These are phyloP conservation scores for Charaxes varanes DNA, from an alignment of 1,140 invertebrate species.

Conservation along the genomic window DNA sequence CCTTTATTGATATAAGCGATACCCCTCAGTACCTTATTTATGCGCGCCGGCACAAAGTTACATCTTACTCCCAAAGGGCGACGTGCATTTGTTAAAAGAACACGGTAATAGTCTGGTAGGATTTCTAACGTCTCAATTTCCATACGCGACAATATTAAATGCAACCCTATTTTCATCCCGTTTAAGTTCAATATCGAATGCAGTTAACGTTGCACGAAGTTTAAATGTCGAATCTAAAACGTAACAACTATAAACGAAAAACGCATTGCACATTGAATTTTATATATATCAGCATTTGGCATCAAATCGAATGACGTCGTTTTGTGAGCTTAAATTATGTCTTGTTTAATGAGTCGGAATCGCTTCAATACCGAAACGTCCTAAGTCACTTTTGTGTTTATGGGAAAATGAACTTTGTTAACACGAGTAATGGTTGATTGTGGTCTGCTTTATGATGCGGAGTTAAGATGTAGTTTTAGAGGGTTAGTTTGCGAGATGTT, in stretches of 20 bases:
- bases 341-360: constrained; percentile 71
- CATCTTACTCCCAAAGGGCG: constrained; percentile 64
- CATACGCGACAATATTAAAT: constrained; percentile 20
- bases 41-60: constrained; percentile 58
- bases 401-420: constrained; percentile 21
- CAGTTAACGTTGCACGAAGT: constrained; percentile 39
- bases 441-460: constrained; percentile 11
- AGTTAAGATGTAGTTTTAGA: constrained; percentile 21
- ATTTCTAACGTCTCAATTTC: constrained; percentile 73
- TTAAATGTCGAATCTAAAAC: constrained; percentile 25
- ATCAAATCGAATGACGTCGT: constrained; percentile 29
- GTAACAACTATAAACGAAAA: constrained; percentile 21
- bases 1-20: constrained; percentile 65
- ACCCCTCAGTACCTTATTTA: constrained; percentile 57
- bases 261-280: constrained; percentile 27
- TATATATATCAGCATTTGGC: constrained; percentile 16
- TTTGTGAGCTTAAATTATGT: constrained; percentile 62
- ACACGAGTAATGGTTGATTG: constrained; percentile 15
- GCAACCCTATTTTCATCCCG: constrained; percentile 23
- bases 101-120: constrained; percentile 66
- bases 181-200: constrained; percentile 29
- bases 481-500: constrained; percentile 57
- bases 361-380: constrained; percentile 20
- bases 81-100: constrained; percentile 71
- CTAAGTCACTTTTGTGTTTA: constrained; percentile 13